phyloP scores from a whole-genome alignment of 2,113 vertebrate genomes.

The Oncorhynchus masou region DNA sequence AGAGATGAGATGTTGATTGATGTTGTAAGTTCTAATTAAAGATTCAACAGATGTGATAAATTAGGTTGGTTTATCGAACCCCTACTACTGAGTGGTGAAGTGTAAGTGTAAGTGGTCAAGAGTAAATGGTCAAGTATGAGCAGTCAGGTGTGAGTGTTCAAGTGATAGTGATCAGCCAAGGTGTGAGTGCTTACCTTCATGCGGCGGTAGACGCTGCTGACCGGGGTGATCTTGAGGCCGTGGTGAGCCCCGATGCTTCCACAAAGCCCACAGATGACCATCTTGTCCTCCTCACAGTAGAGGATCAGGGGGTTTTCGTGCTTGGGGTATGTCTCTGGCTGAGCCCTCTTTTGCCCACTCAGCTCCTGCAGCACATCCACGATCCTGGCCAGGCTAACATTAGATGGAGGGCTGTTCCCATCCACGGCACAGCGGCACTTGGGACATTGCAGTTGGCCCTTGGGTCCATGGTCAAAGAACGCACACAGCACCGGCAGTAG shows the following conservation, averaged over 20 bases:
- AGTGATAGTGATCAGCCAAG: neutral
- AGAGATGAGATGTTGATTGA: too few species aligned
- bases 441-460: constrained; percentile 70
- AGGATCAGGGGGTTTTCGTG: too few species aligned
- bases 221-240: constrained; percentile 74
- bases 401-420: constrained; percentile 70
- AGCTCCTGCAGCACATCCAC: constrained; percentile 68
- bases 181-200: constrained; percentile 77
- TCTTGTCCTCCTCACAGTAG: constrained; percentile 59
- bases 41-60: too few species aligned
- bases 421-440: constrained; percentile 75
- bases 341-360: constrained; percentile 41
- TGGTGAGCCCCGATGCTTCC: constrained; percentile 80
- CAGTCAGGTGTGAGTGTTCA: neutral
- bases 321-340: neutral
- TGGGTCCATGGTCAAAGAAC: constrained; percentile 65
- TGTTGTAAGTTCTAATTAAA: too few species aligned
- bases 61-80: too few species aligned
- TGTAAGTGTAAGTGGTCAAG: neutral
- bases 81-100: neutral
- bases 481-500: constrained; percentile 75
- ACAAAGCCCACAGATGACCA: constrained; percentile 82
- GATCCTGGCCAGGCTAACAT: constrained; percentile 72
- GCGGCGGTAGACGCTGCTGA: constrained; percentile 76
- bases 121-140: neutral